phyloP scores from a whole-genome alignment of 2,113 vertebrate genomes.

The Myiozetetes cayanensis region DNA sequence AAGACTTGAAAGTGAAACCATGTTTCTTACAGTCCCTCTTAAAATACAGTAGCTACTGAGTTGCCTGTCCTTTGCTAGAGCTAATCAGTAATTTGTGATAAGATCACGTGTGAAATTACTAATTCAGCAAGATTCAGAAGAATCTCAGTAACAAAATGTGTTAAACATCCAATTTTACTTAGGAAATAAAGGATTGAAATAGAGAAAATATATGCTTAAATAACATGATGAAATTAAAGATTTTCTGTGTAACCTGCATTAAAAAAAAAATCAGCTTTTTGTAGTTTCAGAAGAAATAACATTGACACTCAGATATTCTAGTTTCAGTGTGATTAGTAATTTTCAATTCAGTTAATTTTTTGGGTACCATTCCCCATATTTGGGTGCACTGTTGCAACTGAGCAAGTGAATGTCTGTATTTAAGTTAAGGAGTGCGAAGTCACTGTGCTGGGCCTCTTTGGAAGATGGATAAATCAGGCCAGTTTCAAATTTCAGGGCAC shows the following conservation, averaged over 20 bases:
- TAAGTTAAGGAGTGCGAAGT: not conserved
- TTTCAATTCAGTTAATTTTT: not conserved
- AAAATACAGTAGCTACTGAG: not conserved
- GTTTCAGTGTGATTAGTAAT: not conserved
- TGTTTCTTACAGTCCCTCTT: constrained; percentile 11
- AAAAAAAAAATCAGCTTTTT: accelerated
- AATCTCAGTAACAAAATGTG: not conserved
- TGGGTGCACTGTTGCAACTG: not conserved
- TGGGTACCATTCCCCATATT: not conserved
- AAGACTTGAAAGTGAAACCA: not conserved
- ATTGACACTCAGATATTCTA: not conserved
- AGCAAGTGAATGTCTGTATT: not conserved
- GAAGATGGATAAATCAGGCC: not conserved
- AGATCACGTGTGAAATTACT: not conserved
- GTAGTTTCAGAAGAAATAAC: not conserved
- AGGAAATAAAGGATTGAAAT: not conserved
- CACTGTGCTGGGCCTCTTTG: accelerated
- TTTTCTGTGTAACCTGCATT: not conserved
- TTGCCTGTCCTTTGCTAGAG: not conserved
- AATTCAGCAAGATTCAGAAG: not conserved
- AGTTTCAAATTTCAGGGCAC: not conserved
- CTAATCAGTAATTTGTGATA: not conserved
- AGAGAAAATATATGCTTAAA: not conserved
- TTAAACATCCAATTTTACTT: not conserved
- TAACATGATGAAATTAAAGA: not conserved